Base-by-base conservation (phyloP, 2,888 invertebrate species). In the Junonia oenone region DNA sequence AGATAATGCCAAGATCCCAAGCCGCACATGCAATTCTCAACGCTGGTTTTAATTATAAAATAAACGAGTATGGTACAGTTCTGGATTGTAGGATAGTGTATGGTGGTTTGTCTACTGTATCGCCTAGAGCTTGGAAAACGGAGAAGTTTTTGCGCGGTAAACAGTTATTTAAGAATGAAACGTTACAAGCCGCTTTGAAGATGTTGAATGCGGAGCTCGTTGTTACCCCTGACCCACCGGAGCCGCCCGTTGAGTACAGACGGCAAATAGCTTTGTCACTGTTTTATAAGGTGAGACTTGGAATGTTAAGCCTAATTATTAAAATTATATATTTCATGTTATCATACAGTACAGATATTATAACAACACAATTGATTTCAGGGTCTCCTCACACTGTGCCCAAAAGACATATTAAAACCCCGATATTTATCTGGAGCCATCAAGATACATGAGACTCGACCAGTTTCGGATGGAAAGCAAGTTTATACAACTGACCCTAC, bases 11-110 rank as follows among this genome's bases (percentile, higher is more conserved):
- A 0, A 83, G 94, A 63, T 91, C 93, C 0, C 94, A 94, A 80
- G 94, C 94, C 69, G 92, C 94, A 0, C 94, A 94, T 66, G 95
- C 95, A 0, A 91, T 93, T 54, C 93, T 96, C 0, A 94, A 95
- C 68, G 93, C 94, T n/a, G 95, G 93, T 2, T 94, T 94, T 69
- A 77, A 93, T 0, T 90, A 93, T 58, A 91, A 92, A 73, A 64
- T 95, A 2, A 35, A 55, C 8, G 6, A 45, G 1, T 14, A 33
- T 2, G 40, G 50, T 59, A 76, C 81, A 33, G 72, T 91, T 0
- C 62, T 72, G 22, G 69, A 71, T 22, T 91, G 92, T 0, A 74
- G 74, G 38, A 82, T 93, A 13, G 86, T 92, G 1, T 92, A 82
- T 61, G 92, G 92, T n/a, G 91, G 91, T 17, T 91, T 93, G 3